Percentiles rank a stretch among this genome's conserved stretches.
Conservation (phyloP, 2,797 vertebrate genomes). For the Novumbra hubbsi region DNA sequence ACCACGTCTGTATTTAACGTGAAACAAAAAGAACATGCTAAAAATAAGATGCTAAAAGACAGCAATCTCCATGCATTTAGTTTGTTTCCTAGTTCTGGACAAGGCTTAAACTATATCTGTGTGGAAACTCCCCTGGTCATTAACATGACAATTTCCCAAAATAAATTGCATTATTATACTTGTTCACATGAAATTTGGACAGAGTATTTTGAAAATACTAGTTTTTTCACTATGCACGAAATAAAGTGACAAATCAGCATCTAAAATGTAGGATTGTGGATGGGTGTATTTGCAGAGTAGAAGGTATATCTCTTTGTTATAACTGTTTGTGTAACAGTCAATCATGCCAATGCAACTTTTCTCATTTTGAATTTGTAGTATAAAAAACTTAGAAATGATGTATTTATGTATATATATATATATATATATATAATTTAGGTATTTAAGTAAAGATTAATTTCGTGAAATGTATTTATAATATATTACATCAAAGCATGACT, state of each 20-base stretch:
- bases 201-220: neutral
- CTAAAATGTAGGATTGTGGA: neutral
- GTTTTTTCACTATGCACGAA: neutral
- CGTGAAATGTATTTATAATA: neutral
- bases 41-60: too few relatives aligned
- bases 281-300: neutral
- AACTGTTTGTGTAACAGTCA: too few relatives aligned
- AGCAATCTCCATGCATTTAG: too few relatives aligned
- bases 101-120: too few relatives aligned
- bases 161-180: neutral
- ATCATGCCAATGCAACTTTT: too few relatives aligned
- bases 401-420: too few relatives aligned
- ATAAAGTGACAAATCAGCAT: neutral
- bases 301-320: neutral
- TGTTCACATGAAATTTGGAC: neutral
- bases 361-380: neutral
- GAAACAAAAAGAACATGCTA: too few relatives aligned
- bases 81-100: too few relatives aligned
- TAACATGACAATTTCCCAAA: neutral
- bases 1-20: too few relatives aligned
- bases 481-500: neutral
- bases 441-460: neutral
- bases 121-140: neutral
- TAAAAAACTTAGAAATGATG: neutral
- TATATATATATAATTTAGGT: too few relatives aligned